Base-by-base conservation (phyloP, 1,140 invertebrate species). In the Daktulosphaira vitifoliae region DNA sequence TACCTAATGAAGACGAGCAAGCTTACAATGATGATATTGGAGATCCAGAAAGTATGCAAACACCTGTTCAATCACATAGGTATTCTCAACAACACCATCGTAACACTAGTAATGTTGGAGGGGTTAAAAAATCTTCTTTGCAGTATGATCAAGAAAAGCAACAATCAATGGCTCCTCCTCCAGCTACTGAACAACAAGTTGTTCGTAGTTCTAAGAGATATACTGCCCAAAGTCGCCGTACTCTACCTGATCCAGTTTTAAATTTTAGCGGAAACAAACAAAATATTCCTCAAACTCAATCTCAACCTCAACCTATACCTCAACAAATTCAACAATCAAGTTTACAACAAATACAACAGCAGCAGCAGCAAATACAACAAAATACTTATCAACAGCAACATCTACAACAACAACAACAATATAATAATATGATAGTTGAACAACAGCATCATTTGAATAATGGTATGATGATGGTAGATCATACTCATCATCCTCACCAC, bases 381-480 rank as follows among this genome's bases (percentile, higher is more conserved):
- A 33, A 33, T 11, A 33, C 29, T 6, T 33, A 33, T 33, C 11
- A 11, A 5, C 54, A 59, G 6, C 38, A 44, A 59, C 38, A 16
- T 25, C n/a, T 16, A 4, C 16, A 18, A 7, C 65, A 65, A 65
- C 13, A 52, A n/a, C 65, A 44, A 16, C 65, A 66, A 18, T 51
- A 26, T 8, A 44, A 66, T 7, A 39, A 38, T n/a, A 44, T 23
- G 2, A 25, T 42, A 46, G 29, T 33, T 11, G 29, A 33, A 11
- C 65, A 44, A 22, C 65, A 44, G 29, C 23, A 52, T 8, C 54
- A 39, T 44, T 16, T 9, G 25, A 38, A 65, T 38, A 37, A 52
- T 13, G 22, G 50, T 0, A 44, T 52, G 65, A 33, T 52, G 3
- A 26, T 52, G n/a, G 65, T 50, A 20, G 44, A 66, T 2, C 51